Percentiles rank a stretch among this genome's conserved stretches.
These are phyloP conservation scores for Gopherus flavomarginatus DNA, from an alignment of 2,113 vertebrate species.

Conservation along the genomic window DNA sequence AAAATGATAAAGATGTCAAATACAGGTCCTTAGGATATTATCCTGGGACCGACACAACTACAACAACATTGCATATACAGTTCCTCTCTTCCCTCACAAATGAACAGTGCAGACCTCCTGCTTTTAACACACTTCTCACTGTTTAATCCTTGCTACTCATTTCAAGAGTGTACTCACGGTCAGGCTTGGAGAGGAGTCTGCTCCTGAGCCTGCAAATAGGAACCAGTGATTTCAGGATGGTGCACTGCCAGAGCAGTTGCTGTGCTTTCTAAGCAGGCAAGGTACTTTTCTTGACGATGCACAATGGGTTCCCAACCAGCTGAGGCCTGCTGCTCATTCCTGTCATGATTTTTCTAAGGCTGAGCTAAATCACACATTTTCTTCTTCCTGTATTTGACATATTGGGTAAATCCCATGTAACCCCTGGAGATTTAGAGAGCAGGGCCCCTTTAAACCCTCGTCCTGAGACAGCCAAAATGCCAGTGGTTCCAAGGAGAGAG, in stretches of 20 bases:
- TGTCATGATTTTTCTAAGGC: not conserved
- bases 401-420: too few relatives aligned
- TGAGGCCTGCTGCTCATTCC: not conserved
- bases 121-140: not conserved
- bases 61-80: not conserved
- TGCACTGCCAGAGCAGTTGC: not conserved
- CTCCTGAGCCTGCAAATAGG: not conserved
- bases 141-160: not conserved
- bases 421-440: too few relatives aligned
- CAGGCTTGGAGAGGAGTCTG: not conserved
- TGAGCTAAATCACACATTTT: not conserved
- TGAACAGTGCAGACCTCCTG: not conserved
- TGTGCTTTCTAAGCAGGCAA: not conserved
- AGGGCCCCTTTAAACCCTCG: too few relatives aligned
- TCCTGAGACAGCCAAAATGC: too few relatives aligned
- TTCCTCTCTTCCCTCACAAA: not conserved
- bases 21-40: not conserved
- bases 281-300: not conserved
- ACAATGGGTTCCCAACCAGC: not conserved
- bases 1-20: not conserved
- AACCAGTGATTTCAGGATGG: not conserved
- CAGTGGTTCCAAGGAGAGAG: too few relatives aligned
- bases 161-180: not conserved
- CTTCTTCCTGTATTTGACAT: not conserved
- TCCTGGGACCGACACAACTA: not conserved